Conservation (phyloP, 2,797 vertebrate genomes). For the Mallotus villosus region DNA sequence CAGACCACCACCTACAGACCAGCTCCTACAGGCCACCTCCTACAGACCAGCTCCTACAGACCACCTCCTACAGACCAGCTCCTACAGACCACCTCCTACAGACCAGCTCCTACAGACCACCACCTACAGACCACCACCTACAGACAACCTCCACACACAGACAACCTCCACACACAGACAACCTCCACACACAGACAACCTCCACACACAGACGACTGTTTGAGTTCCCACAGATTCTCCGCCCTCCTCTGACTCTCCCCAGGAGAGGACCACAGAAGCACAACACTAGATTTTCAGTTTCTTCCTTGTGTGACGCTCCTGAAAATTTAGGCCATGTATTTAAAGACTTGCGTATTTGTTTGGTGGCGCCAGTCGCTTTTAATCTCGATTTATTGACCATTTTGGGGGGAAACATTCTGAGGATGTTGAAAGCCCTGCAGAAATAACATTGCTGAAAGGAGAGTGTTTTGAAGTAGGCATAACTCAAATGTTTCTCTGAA, state of each 20-base stretch:
- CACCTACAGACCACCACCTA: no score
- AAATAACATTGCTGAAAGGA: not conserved
- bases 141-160: no score
- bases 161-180: no score
- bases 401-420: slow-evolving; percentile 17
- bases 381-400: not conserved
- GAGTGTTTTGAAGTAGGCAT: slow-evolving; percentile 1
- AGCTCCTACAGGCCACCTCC: no score
- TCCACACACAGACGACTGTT: not conserved
- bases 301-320: slow-evolving; percentile 24
- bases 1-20: no score
- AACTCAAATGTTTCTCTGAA: slow-evolving; percentile 19
- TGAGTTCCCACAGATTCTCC: slow-evolving; percentile 8
- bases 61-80: no score
- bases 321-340: slow-evolving; percentile 17
- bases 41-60: no score
- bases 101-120: no score
- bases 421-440: not conserved
- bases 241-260: not conserved
- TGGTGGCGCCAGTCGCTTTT: slow-evolving; percentile 14
- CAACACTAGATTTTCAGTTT: slow-evolving; percentile 1
- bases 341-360: slow-evolving; percentile 26
- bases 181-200: no score
- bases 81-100: no score
- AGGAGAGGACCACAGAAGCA: slow-evolving; percentile 18